These are phyloP conservation scores for Leptopilina drosophilae DNA, from an alignment of 2,888 invertebrate genomes.

Conservation along the genomic window DNA sequence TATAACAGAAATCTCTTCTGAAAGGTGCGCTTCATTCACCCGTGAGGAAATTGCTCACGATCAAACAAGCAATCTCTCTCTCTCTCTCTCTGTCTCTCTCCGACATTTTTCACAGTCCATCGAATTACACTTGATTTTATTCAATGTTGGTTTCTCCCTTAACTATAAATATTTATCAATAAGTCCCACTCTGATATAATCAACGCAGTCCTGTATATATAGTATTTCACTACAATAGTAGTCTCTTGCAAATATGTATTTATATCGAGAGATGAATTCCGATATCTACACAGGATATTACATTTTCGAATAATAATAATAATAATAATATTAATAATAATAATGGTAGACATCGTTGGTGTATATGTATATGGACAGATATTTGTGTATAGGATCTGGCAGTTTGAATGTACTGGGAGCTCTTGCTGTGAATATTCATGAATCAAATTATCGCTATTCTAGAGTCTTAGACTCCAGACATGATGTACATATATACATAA, in stretches of 20 bases:
- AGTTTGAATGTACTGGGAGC: not conserved
- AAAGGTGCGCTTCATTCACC: slow-evolving; percentile 56
- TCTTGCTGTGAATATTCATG: slow-evolving; percentile 27
- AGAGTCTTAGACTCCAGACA: not conserved
- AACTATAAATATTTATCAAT: not conserved
- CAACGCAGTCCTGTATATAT: too few species aligned
- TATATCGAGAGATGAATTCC: not conserved
- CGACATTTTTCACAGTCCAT: slow-evolving; percentile 59
- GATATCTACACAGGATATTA: not conserved
- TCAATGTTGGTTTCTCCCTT: slow-evolving; percentile 7
- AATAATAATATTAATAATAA: slow-evolving; percentile 25
- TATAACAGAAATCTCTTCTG: slow-evolving; percentile 18
- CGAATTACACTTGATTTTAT: slow-evolving; percentile 42
- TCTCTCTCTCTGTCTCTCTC: slow-evolving; percentile 31
- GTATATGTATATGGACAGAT: not conserved
- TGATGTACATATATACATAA: not conserved
- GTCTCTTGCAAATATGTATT: not conserved
- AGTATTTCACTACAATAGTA: not conserved
- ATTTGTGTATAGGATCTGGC: not conserved
- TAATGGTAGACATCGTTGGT: not conserved
- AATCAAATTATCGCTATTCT: slow-evolving; percentile 31
- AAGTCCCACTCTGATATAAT: not conserved
- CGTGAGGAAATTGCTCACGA: slow-evolving; percentile 63
- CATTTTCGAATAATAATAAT: slow-evolving; percentile 2
- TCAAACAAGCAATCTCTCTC: slow-evolving; percentile 58